Evolutionary conservation across 2,797 vertebrate genomes (phyloP).

Genomic region (Scolopax rusticola): DNA sequence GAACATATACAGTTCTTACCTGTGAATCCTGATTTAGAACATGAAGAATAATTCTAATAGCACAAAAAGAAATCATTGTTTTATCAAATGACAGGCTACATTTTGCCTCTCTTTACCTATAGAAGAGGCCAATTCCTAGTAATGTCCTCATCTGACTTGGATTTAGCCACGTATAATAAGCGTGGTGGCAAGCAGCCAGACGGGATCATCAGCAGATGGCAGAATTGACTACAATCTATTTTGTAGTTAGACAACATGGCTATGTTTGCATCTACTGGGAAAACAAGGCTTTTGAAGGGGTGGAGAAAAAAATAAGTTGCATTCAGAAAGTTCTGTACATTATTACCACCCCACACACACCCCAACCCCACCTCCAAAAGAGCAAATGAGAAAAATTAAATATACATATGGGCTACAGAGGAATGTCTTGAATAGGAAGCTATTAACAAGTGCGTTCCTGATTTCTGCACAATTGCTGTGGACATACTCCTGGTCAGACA

Average conservation of each 20-base stretch:
- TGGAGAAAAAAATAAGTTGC: background rate
- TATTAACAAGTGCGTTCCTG: background rate
- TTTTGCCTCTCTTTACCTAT: background rate
- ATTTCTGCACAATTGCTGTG: background rate
- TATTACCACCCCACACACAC: background rate
- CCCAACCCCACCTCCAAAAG: background rate
- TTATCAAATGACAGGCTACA: background rate
- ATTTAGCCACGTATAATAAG: background rate
- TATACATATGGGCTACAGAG: background rate
- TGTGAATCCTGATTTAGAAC: background rate
- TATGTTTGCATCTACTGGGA: background rate
- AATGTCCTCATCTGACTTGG: background rate
- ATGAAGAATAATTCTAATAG: background rate
- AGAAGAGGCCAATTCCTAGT: background rate
- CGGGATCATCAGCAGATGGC: conserved; percentile 57
- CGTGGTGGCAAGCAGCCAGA: conserved; percentile 5
- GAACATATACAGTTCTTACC: background rate
- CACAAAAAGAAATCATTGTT: background rate
- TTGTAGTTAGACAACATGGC: background rate
- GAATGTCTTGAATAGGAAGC: background rate
- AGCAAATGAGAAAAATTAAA: background rate
- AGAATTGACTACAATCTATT: conserved; percentile 51
- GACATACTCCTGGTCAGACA: background rate
- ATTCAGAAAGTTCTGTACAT: background rate
- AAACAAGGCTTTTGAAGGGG: background rate